Conservation (phyloP, 2,797 vertebrate species). For the Acrossocheilus fasciatus region DNA sequence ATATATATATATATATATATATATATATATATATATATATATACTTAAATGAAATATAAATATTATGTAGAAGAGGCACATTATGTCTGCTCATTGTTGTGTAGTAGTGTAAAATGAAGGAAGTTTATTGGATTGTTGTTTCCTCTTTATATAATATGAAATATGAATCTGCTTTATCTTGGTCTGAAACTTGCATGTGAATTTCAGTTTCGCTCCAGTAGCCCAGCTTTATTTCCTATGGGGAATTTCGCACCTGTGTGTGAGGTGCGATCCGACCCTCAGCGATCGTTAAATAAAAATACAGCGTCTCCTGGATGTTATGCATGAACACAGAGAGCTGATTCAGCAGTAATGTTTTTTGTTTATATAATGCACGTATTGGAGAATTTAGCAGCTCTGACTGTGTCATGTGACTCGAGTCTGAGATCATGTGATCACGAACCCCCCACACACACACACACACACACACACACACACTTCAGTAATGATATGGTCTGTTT, state of each 20-base stretch:
- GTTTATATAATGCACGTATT: not conserved
- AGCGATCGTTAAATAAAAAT: not conserved
- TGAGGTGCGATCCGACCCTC: not conserved
- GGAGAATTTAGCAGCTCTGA: not conserved
- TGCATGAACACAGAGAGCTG: not conserved
- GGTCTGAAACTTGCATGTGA: not conserved
- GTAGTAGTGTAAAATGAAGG: not conserved
- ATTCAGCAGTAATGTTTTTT: not conserved
- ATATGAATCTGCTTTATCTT: not conserved
- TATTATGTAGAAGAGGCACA: not conserved
- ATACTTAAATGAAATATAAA: not conserved
- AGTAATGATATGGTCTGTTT: not conserved
- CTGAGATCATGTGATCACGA: constrained; percentile 24
- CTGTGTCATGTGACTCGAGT: constrained; percentile 42
- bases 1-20: not conserved
- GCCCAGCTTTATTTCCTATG: not conserved
- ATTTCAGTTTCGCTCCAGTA: not conserved
- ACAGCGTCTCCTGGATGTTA: not conserved
- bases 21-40: not conserved
- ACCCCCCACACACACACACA: not conserved
- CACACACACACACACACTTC: not conserved
- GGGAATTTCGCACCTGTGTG: not conserved
- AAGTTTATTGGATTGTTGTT: not conserved
- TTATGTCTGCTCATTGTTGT: not conserved
- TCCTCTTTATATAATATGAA: not conserved